Evolutionary conservation across 2,797 vertebrate species (phyloP).

Genomic region (Malurus splendens): DNA sequence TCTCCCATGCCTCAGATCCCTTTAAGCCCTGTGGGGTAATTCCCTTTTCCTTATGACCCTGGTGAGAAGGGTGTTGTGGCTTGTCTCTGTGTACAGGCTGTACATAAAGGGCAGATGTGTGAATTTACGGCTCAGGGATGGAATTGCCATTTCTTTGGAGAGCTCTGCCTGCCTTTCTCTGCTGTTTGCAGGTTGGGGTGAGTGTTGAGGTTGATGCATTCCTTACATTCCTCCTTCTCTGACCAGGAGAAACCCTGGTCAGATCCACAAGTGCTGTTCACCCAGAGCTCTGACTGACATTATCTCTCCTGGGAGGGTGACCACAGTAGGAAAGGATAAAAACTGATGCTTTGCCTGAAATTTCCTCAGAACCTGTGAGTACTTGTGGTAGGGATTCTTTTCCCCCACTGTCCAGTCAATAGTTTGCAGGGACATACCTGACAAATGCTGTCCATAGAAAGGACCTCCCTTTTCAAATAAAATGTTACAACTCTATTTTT

Average conservation of each 20-base stretch:
- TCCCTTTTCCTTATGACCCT: neutral
- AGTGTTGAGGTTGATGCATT: neutral
- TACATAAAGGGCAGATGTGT: neutral
- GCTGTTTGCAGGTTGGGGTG: neutral
- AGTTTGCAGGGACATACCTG: neutral
- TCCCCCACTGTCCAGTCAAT: accelerated
- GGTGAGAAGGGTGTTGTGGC: neutral
- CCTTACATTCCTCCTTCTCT: accelerated
- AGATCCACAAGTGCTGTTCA: neutral
- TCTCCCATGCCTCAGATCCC: accelerated
- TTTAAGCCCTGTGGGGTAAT: neutral
- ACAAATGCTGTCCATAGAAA: neutral
- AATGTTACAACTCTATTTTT: neutral
- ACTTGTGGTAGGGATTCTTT: neutral
- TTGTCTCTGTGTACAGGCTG: neutral
- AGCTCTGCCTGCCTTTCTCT: neutral
- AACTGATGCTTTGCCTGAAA: neutral
- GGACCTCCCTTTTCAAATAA: neutral
- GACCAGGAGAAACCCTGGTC: neutral
- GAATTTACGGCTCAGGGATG: neutral
- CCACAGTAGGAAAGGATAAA: accelerated
- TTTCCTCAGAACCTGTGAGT: neutral
- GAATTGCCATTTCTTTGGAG: neutral
- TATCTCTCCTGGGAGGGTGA: neutral
- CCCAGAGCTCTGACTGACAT: neutral